Evolutionary conservation across 2,888 invertebrate species (phyloP).

Genomic region (Alloscopus bannaensis): DNA sequence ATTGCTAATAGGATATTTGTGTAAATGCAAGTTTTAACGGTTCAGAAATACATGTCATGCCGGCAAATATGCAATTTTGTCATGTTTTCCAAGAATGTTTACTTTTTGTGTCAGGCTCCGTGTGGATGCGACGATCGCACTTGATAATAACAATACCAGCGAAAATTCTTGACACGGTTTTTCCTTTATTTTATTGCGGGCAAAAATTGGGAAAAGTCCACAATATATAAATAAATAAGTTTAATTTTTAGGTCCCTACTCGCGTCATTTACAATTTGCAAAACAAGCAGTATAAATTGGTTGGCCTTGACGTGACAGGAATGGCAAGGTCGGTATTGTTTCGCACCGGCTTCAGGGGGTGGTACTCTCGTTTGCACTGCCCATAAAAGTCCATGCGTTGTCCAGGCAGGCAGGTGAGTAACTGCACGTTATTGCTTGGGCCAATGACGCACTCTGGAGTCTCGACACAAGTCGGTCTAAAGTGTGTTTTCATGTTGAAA

Average conservation of each 20-base stretch:
- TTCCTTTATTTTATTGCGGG: too few relatives aligned
- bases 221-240: too few relatives aligned
- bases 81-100: too few relatives aligned
- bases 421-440: slow-evolving; percentile 18
- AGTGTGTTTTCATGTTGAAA: slow-evolving; percentile 65
- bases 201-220: too few relatives aligned
- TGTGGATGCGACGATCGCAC: too few relatives aligned
- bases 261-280: slow-evolving; percentile 45
- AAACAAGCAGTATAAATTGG: slow-evolving; percentile 63
- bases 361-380: slow-evolving; percentile 54
- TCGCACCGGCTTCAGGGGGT: slow-evolving; percentile 23
- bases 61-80: too few relatives aligned
- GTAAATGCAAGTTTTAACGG: too few relatives aligned
- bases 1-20: too few relatives aligned
- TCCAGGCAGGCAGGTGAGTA: slow-evolving; percentile 67
- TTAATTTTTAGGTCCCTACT: slow-evolving; percentile 5
- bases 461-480: slow-evolving; percentile 66
- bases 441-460: slow-evolving; percentile 36
- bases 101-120: too few relatives aligned
- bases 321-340: slow-evolving; percentile 39
- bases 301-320: slow-evolving; percentile 45
- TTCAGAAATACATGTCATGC: too few relatives aligned
- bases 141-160: too few relatives aligned
- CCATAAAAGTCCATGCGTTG: slow-evolving; percentile 66
- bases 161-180: too few relatives aligned